Conservation (phyloP, 1,140 invertebrate genomes). For the Delia radicum region DNA sequence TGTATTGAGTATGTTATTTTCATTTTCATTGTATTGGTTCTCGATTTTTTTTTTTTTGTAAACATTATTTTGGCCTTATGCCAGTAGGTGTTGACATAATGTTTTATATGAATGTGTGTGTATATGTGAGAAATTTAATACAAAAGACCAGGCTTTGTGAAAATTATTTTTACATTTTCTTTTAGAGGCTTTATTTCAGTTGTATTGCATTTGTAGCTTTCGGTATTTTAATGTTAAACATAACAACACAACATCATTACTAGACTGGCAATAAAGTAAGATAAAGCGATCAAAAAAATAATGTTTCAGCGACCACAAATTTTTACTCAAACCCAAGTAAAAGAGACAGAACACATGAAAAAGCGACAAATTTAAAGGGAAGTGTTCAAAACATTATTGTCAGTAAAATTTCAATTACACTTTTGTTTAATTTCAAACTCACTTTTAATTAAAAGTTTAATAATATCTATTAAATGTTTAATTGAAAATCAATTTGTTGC, state of each 20-base stretch:
- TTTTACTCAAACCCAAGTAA: neutral
- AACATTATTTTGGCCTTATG: constrained; percentile 1
- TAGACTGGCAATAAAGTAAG: neutral
- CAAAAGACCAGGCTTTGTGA: neutral
- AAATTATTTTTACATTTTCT: neutral
- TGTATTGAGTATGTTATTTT: neutral
- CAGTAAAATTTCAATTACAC: too few relatives aligned
- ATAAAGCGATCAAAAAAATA: neutral
- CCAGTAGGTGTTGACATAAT: constrained; percentile 3
- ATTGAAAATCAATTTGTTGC: too few relatives aligned
- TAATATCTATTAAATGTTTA: too few relatives aligned
- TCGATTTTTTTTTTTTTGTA: neutral
- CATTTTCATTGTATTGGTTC: neutral
- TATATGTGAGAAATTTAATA: neutral
- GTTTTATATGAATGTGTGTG: neutral
- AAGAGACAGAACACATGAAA: neutral
- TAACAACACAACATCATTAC: constrained; percentile 1
- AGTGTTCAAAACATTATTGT: too few relatives aligned
- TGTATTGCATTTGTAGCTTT: neutral
- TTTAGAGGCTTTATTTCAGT: neutral
- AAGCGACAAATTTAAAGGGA: neutral
- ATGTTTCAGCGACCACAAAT: neutral
- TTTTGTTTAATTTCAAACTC: too few relatives aligned
- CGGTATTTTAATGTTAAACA: neutral
- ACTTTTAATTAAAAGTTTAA: too few relatives aligned